A percentile compares a stretch with the other conserved stretches of the same genome.
Evolutionary conservation across 2,113 vertebrate genomes (phyloP).

Genomic region (Callithrix jacchus): DNA sequence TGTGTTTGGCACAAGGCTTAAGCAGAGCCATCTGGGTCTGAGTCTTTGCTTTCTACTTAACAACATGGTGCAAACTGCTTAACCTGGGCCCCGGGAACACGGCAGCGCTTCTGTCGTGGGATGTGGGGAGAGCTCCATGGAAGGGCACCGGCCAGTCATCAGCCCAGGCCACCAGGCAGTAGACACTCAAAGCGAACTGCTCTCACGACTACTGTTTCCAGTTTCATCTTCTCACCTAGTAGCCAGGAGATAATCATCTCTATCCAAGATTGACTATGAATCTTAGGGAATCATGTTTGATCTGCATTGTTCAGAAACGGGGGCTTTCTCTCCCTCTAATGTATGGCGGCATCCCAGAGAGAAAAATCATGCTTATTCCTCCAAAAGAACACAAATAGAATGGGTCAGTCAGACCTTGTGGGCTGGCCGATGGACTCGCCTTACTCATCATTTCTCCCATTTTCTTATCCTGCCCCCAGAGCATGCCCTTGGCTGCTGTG

Average conservation of each 20-base stretch:
- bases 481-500: rapidly evolving
- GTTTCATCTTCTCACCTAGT: rapidly evolving
- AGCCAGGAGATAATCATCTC: rapidly evolving
- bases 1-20: not conserved
- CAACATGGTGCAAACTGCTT: too few relatives aligned
- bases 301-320: not conserved
- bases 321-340: not conserved
- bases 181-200: rapidly evolving
- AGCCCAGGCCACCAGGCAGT: rapidly evolving
- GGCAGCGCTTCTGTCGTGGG: rapidly evolving
- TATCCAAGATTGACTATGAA: rapidly evolving
- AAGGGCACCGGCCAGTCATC: rapidly evolving
- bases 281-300: not conserved
- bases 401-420: rapidly evolving
- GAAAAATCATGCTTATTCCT: not conserved
- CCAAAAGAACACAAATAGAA: not conserved
- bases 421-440: rapidly evolving
- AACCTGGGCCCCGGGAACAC: not conserved
- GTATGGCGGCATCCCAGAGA: not conserved
- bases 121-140: rapidly evolving
- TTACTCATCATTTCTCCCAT: rapidly evolving
- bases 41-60: not conserved
- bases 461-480: not conserved
- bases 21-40: rapidly evolving
- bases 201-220: rapidly evolving